Conservation (phyloP, 2,113 vertebrate genomes). For the Sebastes fasciatus region DNA sequence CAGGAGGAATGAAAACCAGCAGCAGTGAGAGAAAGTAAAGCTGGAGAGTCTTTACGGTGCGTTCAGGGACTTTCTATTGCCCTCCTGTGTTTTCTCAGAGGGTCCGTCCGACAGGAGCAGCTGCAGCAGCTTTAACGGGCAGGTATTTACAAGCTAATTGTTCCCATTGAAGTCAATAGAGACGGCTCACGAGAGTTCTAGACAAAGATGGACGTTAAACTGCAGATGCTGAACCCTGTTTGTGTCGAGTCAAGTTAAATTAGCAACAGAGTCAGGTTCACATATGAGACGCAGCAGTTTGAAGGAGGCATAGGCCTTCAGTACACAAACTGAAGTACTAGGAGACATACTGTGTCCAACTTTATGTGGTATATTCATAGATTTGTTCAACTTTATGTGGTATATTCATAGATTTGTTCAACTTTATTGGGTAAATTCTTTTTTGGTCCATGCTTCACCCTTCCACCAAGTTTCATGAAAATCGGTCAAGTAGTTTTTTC, state of each 20-base stretch:
- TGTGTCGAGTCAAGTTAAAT: slow-evolving; percentile 8
- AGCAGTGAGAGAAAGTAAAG: not conserved
- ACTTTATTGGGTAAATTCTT: no score
- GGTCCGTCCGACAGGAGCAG: not conserved
- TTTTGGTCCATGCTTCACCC: no score
- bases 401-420: no score
- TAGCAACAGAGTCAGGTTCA: not conserved
- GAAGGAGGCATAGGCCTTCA: not conserved
- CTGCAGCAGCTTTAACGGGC: slow-evolving; percentile 35
- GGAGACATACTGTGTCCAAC: no score
- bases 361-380: no score
- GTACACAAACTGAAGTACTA: no score
- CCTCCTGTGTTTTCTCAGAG: not conserved
- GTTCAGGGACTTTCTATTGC: slow-evolving; percentile 11
- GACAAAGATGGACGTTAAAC: not conserved
- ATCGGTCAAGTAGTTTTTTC: no score
- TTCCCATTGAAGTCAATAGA: not conserved
- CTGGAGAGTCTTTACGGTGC: slow-evolving; percentile 11
- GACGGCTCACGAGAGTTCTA: slow-evolving; percentile 7
- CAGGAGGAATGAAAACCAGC: slow-evolving; percentile 3
- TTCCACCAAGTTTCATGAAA: no score
- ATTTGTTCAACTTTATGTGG: no score
- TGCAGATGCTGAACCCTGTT: slow-evolving; percentile 4
- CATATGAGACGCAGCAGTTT: not conserved
- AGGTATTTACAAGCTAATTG: slow-evolving; percentile 51